Evolutionary conservation across 2,888 invertebrate genomes (phyloP).

Genomic region (Pinctada fucata): DNA sequence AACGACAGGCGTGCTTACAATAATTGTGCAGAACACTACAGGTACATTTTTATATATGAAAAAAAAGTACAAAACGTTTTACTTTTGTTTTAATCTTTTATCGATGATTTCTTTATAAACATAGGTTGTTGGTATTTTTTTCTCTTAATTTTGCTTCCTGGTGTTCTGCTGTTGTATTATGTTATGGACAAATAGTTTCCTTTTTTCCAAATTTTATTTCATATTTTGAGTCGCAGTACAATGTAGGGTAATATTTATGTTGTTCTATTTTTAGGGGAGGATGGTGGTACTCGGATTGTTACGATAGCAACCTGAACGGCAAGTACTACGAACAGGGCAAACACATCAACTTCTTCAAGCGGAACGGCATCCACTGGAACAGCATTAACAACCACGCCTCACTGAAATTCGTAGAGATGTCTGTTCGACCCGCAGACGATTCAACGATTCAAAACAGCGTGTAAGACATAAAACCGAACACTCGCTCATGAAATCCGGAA

Average conservation of each 20-base stretch:
- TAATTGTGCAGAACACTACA: constrained; percentile 73
- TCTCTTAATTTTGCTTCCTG: no score
- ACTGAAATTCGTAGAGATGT: constrained; percentile 71
- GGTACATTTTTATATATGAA: neutral
- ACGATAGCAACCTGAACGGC: constrained; percentile 75
- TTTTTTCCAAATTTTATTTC: no score
- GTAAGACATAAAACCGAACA: constrained; percentile 23
- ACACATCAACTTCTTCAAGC: constrained; percentile 72
- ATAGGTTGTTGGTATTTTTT: no score
- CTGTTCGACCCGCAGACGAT: constrained; percentile 66
- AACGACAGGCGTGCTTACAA: constrained; percentile 82
- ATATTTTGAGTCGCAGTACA: no score
- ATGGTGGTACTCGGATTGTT: constrained; percentile 76
- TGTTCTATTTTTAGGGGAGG: constrained; percentile 57
- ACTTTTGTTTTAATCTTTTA: no score
- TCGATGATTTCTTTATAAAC: no score
- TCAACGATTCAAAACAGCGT: constrained; percentile 54
- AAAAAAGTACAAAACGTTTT: no score
- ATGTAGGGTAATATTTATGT: no score
- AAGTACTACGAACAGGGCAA: constrained; percentile 71
- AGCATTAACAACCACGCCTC: constrained; percentile 73
- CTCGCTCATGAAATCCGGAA: neutral
- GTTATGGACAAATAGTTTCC: no score
- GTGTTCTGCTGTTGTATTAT: no score
- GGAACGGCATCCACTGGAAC: constrained; percentile 76